These are phyloP conservation scores for Limnephilus marmoratus DNA, from an alignment of 2,888 invertebrate genomes.

Conservation along the genomic window DNA sequence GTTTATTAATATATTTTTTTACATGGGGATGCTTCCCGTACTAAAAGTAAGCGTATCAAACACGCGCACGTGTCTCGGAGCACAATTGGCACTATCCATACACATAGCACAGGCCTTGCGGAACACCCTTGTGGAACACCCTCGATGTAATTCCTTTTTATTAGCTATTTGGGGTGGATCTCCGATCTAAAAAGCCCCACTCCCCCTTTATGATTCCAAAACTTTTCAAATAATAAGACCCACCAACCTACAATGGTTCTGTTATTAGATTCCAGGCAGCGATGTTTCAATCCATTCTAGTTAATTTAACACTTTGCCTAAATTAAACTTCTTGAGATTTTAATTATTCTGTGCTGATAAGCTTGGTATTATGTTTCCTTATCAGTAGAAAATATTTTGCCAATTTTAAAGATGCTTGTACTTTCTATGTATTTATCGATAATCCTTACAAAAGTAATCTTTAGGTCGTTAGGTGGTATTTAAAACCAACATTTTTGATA, in stretches of 20 bases:
- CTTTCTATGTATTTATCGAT: neutral
- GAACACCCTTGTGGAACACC: constrained; percentile 47
- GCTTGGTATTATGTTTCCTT: neutral
- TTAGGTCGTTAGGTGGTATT: neutral
- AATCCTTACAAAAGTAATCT: neutral
- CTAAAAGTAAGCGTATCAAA: constrained; percentile 55
- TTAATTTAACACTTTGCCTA: neutral
- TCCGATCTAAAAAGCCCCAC: constrained; percentile 42
- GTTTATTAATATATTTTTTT: constrained; percentile 38
- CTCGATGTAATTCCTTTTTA: constrained; percentile 62
- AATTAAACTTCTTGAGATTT: neutral
- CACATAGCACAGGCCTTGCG: neutral
- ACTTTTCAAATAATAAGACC: constrained; percentile 37
- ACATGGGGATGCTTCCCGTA: neutral
- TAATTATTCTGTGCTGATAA: neutral
- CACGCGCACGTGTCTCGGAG: constrained; percentile 54
- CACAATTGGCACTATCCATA: constrained; percentile 57
- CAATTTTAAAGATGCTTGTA: too few relatives aligned
- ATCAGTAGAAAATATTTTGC: neutral
- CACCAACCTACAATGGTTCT: neutral
- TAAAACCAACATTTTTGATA: neutral
- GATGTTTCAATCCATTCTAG: neutral
- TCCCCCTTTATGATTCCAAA: constrained; percentile 53
- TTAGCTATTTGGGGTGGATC: constrained; percentile 62
- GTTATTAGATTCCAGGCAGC: neutral